Evolutionary conservation across 2,113 vertebrate species (phyloP).

Genomic region (Thermophis baileyi): DNA sequence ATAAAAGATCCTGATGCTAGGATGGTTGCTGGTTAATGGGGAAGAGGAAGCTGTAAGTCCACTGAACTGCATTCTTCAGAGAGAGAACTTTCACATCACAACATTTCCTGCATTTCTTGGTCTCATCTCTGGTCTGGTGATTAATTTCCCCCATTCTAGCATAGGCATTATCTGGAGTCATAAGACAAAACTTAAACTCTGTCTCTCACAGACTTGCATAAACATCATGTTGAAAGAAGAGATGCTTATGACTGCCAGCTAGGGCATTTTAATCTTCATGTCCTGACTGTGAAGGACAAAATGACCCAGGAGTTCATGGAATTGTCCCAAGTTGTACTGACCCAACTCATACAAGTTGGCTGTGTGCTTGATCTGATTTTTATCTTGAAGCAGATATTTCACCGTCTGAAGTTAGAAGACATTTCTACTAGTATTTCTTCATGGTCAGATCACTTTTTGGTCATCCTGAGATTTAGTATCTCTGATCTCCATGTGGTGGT

Average conservation of each 20-base stretch:
- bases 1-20: too few relatives aligned
- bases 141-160: background rate
- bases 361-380: background rate
- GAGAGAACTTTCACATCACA: background rate
- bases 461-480: background rate
- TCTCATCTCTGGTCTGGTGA: background rate
- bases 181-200: background rate
- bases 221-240: background rate
- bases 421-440: background rate
- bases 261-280: background rate
- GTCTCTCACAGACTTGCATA: background rate
- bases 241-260: background rate
- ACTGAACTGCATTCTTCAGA: background rate
- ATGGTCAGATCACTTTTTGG: background rate
- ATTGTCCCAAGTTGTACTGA: background rate
- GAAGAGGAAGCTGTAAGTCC: background rate
- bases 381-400: background rate
- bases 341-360: background rate
- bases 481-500: background rate
- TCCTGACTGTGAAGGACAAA: background rate
- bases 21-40: background rate
- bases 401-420: background rate
- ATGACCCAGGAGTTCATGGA: background rate
- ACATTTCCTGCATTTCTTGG: background rate
- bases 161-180: background rate